These are phyloP conservation scores for Micrastur ruficollis DNA, from an alignment of 2,797 vertebrate species.

Conservation along the genomic window DNA sequence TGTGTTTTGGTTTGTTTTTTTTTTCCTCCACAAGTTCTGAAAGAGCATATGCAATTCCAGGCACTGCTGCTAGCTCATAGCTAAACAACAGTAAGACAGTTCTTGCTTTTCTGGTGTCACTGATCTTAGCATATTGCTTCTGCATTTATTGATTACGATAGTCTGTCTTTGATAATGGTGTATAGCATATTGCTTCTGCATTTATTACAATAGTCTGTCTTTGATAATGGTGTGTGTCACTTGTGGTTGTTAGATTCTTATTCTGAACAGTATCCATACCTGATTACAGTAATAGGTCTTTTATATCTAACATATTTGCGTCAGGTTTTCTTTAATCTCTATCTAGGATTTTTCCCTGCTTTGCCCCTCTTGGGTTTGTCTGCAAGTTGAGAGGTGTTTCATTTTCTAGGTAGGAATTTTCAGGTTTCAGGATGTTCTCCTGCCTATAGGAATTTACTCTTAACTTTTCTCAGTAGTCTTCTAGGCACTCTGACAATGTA, in stretches of 20 bases:
- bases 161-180: background rate
- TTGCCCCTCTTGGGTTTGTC: background rate
- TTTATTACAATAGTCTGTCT: background rate
- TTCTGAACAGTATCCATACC: background rate
- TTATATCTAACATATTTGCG: background rate
- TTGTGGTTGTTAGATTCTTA: background rate
- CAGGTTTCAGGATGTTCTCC: background rate
- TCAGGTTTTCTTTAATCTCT: background rate
- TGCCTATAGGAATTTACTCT: background rate
- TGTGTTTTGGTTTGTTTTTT: background rate
- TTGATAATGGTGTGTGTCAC: background rate
- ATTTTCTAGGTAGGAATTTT: background rate
- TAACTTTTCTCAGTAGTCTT: background rate
- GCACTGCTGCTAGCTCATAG: background rate
- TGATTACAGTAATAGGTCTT: background rate
- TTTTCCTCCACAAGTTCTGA: background rate
- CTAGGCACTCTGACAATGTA: background rate
- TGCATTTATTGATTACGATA: background rate
- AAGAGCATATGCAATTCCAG: background rate
- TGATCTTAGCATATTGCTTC: background rate
- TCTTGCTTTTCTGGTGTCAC: background rate
- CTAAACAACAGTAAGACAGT: background rate
- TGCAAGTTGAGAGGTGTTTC: background rate
- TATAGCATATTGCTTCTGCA: background rate
- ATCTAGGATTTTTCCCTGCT: background rate